A percentile compares a stretch with the other conserved stretches of the same genome.
phyloP scores from a whole-genome alignment of 2,113 vertebrate species.

The Daphoenositta chrysoptera region DNA sequence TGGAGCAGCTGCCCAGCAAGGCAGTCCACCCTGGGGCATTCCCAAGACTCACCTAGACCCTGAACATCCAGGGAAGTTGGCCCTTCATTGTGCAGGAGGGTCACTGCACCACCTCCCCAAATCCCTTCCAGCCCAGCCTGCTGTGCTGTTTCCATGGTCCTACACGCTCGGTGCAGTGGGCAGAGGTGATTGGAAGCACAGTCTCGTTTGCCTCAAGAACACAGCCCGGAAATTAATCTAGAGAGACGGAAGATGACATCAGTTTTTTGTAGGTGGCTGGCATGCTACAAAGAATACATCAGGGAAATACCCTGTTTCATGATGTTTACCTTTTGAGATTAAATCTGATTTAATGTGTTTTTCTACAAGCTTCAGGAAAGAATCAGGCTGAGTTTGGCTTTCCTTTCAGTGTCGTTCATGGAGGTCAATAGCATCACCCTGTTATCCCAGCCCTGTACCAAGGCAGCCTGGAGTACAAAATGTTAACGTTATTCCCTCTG shows the following conservation, averaged over 20 bases:
- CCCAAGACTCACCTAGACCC: neutral
- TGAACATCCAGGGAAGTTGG: neutral
- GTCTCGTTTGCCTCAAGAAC: neutral
- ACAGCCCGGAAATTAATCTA: neutral
- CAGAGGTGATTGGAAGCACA: neutral
- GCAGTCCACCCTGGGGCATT: neutral
- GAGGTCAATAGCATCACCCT: neutral
- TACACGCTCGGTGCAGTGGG: rapidly evolving
- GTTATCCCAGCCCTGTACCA: neutral
- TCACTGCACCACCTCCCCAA: neutral
- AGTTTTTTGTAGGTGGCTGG: neutral
- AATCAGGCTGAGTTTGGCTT: neutral
- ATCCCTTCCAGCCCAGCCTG: neutral
- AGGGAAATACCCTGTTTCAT: neutral
- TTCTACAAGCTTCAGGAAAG: neutral
- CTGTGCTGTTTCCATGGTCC: neutral
- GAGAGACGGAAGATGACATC: neutral
- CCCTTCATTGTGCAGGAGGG: neutral
- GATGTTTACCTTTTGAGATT: neutral
- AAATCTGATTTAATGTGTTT: neutral
- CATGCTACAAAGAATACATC: neutral
- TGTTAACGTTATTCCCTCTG: neutral
- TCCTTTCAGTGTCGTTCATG: neutral
- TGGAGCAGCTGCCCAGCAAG: neutral
- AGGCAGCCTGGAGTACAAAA: neutral